Evolutionary conservation across 2,797 vertebrate genomes (phyloP).

Genomic region (Harpagifer antarcticus): DNA sequence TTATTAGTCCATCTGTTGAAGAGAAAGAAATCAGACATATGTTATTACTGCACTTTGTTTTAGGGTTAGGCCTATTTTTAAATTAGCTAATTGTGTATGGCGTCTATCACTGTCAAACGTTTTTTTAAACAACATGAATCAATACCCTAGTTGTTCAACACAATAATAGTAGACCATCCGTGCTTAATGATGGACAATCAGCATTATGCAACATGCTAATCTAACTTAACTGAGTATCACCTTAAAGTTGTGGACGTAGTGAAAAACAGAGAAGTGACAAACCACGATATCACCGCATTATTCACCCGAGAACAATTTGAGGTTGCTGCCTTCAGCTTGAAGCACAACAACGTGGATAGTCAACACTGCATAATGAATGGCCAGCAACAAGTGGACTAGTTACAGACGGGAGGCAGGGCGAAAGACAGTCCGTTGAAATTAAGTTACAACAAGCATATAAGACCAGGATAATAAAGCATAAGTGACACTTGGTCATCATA

Average conservation of each 20-base stretch:
- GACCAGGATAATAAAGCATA: not conserved
- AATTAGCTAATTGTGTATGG: not conserved
- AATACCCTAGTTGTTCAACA: slow-evolving; percentile 26
- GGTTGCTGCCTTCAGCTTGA: slow-evolving; percentile 41
- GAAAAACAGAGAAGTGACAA: slow-evolving; percentile 1
- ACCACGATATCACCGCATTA: slow-evolving; percentile 13
- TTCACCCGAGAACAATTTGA: slow-evolving; percentile 21
- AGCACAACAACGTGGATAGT: slow-evolving; percentile 61
- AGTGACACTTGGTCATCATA: fast-evolving
- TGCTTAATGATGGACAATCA: slow-evolving; percentile 34
- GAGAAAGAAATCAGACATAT: not conserved
- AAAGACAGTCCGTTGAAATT: slow-evolving; percentile 15
- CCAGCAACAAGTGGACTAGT: slow-evolving; percentile 75
- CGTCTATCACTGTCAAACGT: slow-evolving; percentile 5
- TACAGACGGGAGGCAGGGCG: slow-evolving; percentile 20
- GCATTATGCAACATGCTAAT: slow-evolving; percentile 42
- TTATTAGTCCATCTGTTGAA: slow-evolving; percentile 59
- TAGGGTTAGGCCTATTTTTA: not conserved
- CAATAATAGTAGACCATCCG: slow-evolving; percentile 39
- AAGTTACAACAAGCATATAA: not conserved
- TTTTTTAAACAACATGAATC: slow-evolving; percentile 22
- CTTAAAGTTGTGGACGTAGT: not conserved
- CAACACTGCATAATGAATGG: slow-evolving; percentile 65
- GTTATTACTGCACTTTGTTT: slow-evolving; percentile 12
- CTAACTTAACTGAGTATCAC: not conserved